These are phyloP conservation scores for Podarcis cretensis DNA, from an alignment of 2,113 vertebrate species.

Conservation along the genomic window DNA sequence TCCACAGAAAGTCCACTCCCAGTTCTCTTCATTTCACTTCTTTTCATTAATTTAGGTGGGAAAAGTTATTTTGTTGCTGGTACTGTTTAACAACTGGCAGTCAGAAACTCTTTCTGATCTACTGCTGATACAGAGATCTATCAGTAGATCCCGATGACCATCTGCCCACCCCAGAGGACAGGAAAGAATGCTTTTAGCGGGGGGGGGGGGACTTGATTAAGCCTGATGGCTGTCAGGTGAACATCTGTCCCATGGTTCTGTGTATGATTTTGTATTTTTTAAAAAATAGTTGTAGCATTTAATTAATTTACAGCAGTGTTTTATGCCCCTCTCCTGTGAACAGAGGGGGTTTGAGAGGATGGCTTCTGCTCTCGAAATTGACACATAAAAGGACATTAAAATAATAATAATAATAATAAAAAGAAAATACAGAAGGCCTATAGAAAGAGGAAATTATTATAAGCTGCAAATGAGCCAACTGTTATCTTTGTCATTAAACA, in stretches of 20 bases:
- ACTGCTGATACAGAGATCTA: too few relatives aligned
- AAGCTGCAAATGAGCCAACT: slow-evolving; percentile 30
- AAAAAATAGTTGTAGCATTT: not conserved
- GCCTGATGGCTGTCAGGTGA: not conserved
- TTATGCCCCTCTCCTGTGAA: not conserved
- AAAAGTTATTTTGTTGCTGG: too few relatives aligned
- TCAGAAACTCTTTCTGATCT: too few relatives aligned
- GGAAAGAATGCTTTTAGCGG: not conserved
- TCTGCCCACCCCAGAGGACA: not conserved
- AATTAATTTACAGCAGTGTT: not conserved
- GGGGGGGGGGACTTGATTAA: not conserved
- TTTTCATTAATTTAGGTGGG: too few relatives aligned
- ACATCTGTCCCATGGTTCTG: not conserved
- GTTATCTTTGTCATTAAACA: slow-evolving; percentile 56
- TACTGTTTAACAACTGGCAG: too few relatives aligned
- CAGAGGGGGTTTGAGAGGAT: not conserved
- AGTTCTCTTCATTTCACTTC: too few relatives aligned
- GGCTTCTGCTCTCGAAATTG: not conserved
- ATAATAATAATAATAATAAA: not conserved
- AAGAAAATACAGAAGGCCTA: slow-evolving; percentile 40
- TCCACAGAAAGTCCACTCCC: too few relatives aligned
- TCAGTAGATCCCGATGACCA: too few relatives aligned
- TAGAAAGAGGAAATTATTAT: slow-evolving; percentile 28
- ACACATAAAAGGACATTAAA: slow-evolving; percentile 7
- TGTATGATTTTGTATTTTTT: not conserved